A percentile compares a stretch with the other conserved stretches of the same genome.
Evolutionary conservation across 2,888 invertebrate species (phyloP).

Genomic region (Nesidiocoris tenuis): DNA sequence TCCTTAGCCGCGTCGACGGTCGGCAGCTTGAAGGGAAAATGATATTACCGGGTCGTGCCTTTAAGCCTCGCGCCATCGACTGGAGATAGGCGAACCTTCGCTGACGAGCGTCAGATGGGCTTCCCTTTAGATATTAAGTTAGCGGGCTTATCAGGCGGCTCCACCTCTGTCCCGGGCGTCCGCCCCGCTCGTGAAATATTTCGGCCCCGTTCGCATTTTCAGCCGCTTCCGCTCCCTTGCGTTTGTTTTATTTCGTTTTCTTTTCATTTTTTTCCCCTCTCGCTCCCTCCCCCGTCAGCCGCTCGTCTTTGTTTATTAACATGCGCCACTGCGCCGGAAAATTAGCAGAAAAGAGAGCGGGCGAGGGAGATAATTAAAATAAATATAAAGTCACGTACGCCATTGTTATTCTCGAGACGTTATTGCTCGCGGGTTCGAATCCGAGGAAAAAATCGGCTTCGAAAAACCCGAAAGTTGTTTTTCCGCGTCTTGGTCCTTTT

Average conservation of each 20-base stretch:
- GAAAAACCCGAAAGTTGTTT: no score
- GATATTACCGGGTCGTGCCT: slow-evolving; percentile 38
- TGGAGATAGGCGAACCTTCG: slow-evolving; percentile 15
- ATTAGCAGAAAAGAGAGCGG: slow-evolving; percentile 20
- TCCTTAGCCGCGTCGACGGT: background rate
- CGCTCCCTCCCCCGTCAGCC: background rate
- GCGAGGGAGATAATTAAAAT: slow-evolving; percentile 32
- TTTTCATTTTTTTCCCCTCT: background rate
- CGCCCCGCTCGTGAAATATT: background rate
- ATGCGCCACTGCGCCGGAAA: slow-evolving; percentile 36
- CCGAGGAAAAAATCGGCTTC: no score
- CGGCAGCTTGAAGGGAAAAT: slow-evolving; percentile 15
- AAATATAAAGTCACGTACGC: slow-evolving; percentile 28
- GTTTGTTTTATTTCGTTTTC: slow-evolving; percentile 18
- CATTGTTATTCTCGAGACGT: slow-evolving; percentile 11
- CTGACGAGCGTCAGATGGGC: slow-evolving; percentile 41
- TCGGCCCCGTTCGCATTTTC: background rate
- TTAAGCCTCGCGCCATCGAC: background rate
- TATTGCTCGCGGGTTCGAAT: no score
- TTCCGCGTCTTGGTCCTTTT: no score
- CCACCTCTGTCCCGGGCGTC: background rate
- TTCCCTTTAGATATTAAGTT: slow-evolving; percentile 28
- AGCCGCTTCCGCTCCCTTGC: background rate
- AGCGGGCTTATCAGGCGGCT: slow-evolving; percentile 29
- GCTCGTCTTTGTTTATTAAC: slow-evolving; percentile 17